These are phyloP conservation scores for Standfussiana lucernea DNA, from an alignment of 2,888 invertebrate species.

Conservation along the genomic window DNA sequence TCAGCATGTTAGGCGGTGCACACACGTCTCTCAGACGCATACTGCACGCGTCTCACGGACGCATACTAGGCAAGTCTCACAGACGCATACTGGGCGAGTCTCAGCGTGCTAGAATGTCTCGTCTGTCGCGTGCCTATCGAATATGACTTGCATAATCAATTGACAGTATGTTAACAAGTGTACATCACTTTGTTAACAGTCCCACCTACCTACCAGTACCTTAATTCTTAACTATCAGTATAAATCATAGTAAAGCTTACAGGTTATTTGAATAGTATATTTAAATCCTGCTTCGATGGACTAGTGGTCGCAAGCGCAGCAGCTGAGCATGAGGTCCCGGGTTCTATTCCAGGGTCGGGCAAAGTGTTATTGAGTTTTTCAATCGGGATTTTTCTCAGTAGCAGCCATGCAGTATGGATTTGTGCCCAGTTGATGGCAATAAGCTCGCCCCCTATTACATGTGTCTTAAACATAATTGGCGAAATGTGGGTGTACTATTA, in stretches of 20 bases:
- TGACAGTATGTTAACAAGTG: background rate
- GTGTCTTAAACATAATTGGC: too few species aligned
- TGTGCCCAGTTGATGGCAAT: too few species aligned
- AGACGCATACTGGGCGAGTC: conserved; percentile 28
- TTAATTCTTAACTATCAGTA: background rate
- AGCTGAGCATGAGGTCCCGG: too few species aligned
- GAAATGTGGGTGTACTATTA: too few species aligned
- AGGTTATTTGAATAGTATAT: background rate
- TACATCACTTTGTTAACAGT: background rate
- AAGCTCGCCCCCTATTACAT: too few species aligned
- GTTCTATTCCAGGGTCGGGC: too few species aligned
- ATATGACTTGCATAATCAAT: conserved; percentile 59
- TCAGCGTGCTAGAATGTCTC: conserved; percentile 52
- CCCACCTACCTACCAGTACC: background rate
- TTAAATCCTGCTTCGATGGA: too few species aligned
- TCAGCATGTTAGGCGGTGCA: conserved; percentile 34
- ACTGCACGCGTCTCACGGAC: conserved; percentile 23
- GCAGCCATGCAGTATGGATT: too few species aligned
- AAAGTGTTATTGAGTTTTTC: too few species aligned
- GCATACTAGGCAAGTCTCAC: conserved; percentile 32
- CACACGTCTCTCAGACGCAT: conserved; percentile 33
- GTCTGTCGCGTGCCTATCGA: conserved; percentile 48
- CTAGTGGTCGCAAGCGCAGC: too few species aligned
- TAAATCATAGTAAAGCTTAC: background rate
- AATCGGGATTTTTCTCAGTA: too few species aligned